These are phyloP conservation scores for Coilia nasus DNA, from an alignment of 2,797 vertebrate genomes.

Conservation along the genomic window DNA sequence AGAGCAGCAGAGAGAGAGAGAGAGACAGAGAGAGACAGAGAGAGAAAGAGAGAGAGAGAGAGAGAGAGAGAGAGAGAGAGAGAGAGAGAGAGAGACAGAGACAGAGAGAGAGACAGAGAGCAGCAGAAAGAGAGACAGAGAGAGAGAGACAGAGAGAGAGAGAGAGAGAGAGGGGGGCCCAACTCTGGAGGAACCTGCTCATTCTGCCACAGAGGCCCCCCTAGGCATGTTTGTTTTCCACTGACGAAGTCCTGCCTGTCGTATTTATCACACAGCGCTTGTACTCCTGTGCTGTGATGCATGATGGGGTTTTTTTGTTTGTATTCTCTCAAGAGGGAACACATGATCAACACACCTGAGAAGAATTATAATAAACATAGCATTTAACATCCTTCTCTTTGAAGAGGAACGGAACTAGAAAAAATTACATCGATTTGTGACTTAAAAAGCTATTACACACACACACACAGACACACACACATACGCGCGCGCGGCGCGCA, in stretches of 20 bases:
- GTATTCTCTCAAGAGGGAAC: not conserved
- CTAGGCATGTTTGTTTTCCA: conserved; percentile 60
- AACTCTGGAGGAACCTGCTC: conserved; percentile 46
- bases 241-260: conserved; percentile 63
- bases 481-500: too few relatives aligned
- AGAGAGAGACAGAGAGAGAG: conserved; percentile 5
- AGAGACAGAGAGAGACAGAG: conserved; percentile 6
- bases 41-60: not conserved
- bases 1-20: conserved; percentile 37
- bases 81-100: conserved; percentile 37
- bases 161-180: not conserved
- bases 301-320: not conserved
- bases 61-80: not conserved
- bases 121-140: not conserved
- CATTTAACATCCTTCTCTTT: not conserved
- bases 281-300: not conserved
- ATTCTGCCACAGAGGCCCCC: conserved; percentile 52
- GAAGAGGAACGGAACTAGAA: conserved; percentile 34
- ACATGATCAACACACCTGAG: not conserved
- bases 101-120: not conserved
- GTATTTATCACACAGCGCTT: conserved; percentile 57
- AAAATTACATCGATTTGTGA: not conserved
- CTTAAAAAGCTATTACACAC: not conserved
- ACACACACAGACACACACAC: conserved; percentile 19
- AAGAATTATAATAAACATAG: not conserved